These are phyloP conservation scores for Amphipyra tragopoginis DNA, from an alignment of 2,888 invertebrate genomes.

Conservation along the genomic window DNA sequence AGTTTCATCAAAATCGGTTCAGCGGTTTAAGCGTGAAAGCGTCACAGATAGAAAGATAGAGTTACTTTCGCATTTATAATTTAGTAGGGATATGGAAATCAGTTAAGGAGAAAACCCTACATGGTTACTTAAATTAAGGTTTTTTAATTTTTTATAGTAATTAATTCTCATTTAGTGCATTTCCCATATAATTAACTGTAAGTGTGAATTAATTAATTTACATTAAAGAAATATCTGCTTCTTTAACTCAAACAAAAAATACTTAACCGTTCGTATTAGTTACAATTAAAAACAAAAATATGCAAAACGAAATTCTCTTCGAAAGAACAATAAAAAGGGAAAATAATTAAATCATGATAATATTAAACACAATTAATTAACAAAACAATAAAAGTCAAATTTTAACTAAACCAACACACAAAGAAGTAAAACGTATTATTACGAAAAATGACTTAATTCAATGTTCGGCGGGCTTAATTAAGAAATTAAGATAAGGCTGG, in stretches of 20 bases:
- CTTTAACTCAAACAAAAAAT: slow-evolving; percentile 33
- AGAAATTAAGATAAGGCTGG: slow-evolving; percentile 84
- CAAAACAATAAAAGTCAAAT: slow-evolving; percentile 59
- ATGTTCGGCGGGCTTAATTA: slow-evolving; percentile 78
- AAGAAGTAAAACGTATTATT: slow-evolving; percentile 55
- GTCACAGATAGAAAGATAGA: too few relatives aligned
- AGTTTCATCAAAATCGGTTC: too few relatives aligned
- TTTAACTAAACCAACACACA: slow-evolving; percentile 47
- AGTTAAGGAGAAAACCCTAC: neutral
- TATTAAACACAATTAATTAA: slow-evolving; percentile 58
- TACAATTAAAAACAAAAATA: slow-evolving; percentile 55
- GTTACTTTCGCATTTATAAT: too few relatives aligned
- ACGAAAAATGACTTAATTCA: slow-evolving; percentile 68
- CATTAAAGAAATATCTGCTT: slow-evolving; percentile 30
- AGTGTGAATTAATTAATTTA: slow-evolving; percentile 54
- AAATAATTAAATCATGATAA: slow-evolving; percentile 44
- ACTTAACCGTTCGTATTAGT: slow-evolving; percentile 44
- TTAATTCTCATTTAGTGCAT: slow-evolving; percentile 11
- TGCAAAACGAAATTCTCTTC: slow-evolving; percentile 49
- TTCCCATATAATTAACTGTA: slow-evolving; percentile 40
- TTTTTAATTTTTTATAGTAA: slow-evolving; percentile 10
- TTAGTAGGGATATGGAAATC: too few relatives aligned
- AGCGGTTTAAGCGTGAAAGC: too few relatives aligned
- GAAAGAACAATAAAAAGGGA: slow-evolving; percentile 43
- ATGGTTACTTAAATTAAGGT: slow-evolving; percentile 5